A percentile compares a stretch with the other conserved stretches of the same genome.
Conservation (phyloP, 1,140 invertebrate genomes). For the Drosophila kikkawai region DNA sequence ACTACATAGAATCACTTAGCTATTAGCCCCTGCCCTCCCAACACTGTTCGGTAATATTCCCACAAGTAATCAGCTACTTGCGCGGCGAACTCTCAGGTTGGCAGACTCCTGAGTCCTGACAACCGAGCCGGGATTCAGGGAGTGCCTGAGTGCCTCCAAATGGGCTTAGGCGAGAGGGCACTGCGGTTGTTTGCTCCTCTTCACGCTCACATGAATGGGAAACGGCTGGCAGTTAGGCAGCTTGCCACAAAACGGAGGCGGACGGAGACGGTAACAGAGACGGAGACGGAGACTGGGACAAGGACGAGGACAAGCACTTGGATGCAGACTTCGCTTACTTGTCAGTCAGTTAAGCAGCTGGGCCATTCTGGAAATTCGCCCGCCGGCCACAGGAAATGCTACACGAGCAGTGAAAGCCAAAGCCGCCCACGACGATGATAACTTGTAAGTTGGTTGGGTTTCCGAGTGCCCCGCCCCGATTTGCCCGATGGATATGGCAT, state of each 20-base stretch:
- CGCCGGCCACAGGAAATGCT: constrained; percentile 66
- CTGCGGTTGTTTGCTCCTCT: constrained; percentile 40
- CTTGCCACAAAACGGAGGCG: constrained; percentile 27
- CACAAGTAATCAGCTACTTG: constrained; percentile 19
- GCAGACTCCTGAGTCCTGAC: constrained; percentile 33
- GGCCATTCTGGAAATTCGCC: constrained; percentile 56
- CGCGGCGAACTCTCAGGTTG: constrained; percentile 29
- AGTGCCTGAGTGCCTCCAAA: constrained; percentile 39
- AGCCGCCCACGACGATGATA: constrained; percentile 57
- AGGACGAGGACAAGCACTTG: constrained; percentile 24
- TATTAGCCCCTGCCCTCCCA: not conserved
- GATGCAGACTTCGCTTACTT: constrained; percentile 58
- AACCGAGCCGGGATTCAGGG: constrained; percentile 41
- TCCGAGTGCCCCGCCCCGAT: constrained; percentile 7
- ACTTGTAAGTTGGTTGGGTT: constrained; percentile 64
- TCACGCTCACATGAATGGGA: constrained; percentile 51
- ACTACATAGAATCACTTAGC: not conserved
- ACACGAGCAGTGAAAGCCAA: constrained; percentile 66
- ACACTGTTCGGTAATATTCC: constrained; percentile 25
- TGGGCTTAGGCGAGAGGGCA: constrained; percentile 29
- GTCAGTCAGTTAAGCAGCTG: constrained; percentile 74
- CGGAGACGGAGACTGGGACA: not conserved
- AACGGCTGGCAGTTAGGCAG: constrained; percentile 47
- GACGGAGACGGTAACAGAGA: not conserved
- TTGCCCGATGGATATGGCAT: constrained; percentile 57